Evolutionary conservation across 2,797 vertebrate genomes (phyloP).

Genomic region (Yasuhikotakia modesta): DNA sequence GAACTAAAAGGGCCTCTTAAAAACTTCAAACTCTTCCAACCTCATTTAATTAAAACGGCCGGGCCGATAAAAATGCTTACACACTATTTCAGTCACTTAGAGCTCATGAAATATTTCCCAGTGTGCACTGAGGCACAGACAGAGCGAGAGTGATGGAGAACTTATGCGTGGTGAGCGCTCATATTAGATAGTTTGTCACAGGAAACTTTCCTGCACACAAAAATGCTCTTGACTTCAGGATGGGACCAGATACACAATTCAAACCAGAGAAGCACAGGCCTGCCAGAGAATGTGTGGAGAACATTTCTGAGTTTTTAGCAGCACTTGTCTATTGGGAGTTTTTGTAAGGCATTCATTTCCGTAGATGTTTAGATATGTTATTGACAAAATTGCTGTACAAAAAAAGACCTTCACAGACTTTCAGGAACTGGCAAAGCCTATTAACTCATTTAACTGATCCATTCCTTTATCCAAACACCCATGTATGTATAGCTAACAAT

Average conservation of each 20-base stretch:
- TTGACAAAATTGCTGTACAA: neutral
- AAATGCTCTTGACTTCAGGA: slow-evolving; percentile 49
- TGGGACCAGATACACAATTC: slow-evolving; percentile 27
- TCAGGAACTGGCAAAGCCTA: neutral
- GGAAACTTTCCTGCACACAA: slow-evolving; percentile 69
- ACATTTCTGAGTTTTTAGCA: slow-evolving; percentile 1
- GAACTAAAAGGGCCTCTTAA: slow-evolving; percentile 58
- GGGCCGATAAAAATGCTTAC: slow-evolving; percentile 73
- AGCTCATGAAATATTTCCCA: slow-evolving; percentile 81
- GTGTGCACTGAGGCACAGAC: slow-evolving; percentile 74
- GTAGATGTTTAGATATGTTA: neutral
- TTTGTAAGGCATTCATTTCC: neutral
- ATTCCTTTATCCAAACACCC: too few relatives aligned
- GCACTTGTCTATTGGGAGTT: slow-evolving; percentile 10
- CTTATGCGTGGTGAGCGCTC: slow-evolving; percentile 68
- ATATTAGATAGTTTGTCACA: slow-evolving; percentile 75
- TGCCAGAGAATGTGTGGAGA: slow-evolving; percentile 1
- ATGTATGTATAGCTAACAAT: too few relatives aligned
- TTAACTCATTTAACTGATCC: too few relatives aligned
- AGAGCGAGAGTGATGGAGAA: slow-evolving; percentile 71
- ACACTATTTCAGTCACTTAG: slow-evolving; percentile 81
- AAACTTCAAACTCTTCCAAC: slow-evolving; percentile 69
- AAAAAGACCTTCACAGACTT: neutral
- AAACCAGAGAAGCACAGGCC: neutral
- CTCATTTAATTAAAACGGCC: slow-evolving; percentile 74